A percentile compares a stretch with the other conserved stretches of the same genome.
Conservation (phyloP, 2,113 vertebrate species). For the Phyllostomus hastatus region DNA sequence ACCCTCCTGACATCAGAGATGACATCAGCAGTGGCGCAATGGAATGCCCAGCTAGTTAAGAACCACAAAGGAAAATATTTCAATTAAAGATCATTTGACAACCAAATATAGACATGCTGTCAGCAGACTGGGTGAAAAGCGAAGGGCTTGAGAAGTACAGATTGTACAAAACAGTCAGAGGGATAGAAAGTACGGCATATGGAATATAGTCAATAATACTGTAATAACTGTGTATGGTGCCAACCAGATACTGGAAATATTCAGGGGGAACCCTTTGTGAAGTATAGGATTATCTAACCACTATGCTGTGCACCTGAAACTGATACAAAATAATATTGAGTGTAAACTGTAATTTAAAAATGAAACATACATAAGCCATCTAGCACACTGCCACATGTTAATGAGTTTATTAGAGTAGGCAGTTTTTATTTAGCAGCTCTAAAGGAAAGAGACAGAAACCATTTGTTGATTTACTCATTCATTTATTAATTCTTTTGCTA, state of each 20-base stretch:
- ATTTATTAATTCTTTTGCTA: neutral
- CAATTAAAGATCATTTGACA: neutral
- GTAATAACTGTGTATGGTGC: neutral
- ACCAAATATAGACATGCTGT: neutral
- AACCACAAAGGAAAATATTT: neutral
- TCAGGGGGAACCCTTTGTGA: neutral
- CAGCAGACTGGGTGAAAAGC: neutral
- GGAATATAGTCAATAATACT: neutral
- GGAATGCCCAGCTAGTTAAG: neutral
- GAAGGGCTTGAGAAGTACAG: neutral
- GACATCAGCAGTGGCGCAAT: neutral
- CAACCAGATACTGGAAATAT: neutral
- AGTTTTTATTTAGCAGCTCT: neutral
- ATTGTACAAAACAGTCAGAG: neutral
- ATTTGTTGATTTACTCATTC: neutral
- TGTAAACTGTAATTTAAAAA: neutral
- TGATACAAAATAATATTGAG: neutral
- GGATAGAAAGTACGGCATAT: neutral
- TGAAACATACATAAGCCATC: neutral
- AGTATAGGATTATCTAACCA: neutral
- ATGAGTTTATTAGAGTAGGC: neutral
- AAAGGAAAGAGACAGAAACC: neutral
- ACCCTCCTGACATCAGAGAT: neutral
- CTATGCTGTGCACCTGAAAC: neutral
- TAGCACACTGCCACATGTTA: neutral